Percentiles rank a stretch among this genome's conserved stretches.
Evolutionary conservation across 2,797 vertebrate species (phyloP).

Genomic region (Danio aesculapii): DNA sequence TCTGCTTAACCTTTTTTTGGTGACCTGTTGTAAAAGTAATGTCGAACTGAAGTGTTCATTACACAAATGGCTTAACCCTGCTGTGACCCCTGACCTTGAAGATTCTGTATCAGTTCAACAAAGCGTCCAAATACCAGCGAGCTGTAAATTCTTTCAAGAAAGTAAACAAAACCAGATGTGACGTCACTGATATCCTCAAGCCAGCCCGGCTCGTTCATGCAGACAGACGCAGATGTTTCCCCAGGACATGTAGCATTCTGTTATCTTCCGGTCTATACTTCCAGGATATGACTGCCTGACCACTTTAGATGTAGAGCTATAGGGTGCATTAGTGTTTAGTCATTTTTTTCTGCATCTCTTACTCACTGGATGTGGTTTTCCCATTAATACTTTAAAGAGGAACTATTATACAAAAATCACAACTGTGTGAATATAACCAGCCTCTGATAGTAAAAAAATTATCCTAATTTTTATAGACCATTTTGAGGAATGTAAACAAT

Average conservation of each 20-base stretch:
- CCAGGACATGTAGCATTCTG: conserved; percentile 35
- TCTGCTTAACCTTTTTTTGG: no score
- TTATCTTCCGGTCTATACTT: conserved; percentile 27
- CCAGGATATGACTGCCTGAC: conserved; percentile 20
- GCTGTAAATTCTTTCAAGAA: conserved; percentile 1
- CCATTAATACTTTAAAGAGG: no score
- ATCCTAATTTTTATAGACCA: no score
- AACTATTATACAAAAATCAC: no score
- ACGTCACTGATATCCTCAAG: not conserved
- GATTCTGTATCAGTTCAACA: not conserved
- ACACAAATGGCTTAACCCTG: not conserved
- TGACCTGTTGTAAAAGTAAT: no score
- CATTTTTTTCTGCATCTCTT: no score
- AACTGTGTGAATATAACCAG: no score
- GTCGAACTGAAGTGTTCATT: not conserved
- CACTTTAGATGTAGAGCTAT: not conserved
- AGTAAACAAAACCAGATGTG: not conserved
- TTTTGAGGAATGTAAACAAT: no score
- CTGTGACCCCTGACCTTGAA: conserved; percentile 26
- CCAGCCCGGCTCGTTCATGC: not conserved
- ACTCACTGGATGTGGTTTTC: no score
- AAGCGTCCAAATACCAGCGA: not conserved
- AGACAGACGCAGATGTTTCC: conserved; percentile 37
- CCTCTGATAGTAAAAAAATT: no score
- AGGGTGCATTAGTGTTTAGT: no score